phyloP scores from a whole-genome alignment of 1,140 invertebrate species.

The Apis laboriosa region DNA sequence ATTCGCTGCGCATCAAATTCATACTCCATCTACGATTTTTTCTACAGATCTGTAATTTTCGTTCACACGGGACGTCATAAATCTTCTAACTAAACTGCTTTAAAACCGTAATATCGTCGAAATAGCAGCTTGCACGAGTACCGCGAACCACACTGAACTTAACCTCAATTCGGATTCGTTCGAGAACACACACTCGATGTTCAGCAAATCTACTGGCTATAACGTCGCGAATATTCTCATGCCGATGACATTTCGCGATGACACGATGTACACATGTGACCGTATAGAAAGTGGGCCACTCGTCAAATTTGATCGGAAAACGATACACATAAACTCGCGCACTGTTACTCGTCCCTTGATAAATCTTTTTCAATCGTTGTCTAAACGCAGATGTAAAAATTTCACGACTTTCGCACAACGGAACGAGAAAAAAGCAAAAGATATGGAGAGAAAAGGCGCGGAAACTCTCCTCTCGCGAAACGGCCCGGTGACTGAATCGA shows the following conservation, averaged over 20 bases:
- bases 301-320: neutral
- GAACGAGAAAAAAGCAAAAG: constrained; percentile 4
- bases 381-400: neutral
- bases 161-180: neutral
- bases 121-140: neutral
- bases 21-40: constrained; percentile 12
- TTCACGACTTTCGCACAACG: neutral
- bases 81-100: neutral
- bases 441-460: constrained; percentile 67
- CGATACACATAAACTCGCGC: neutral
- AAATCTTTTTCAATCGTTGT: too few species aligned
- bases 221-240: constrained; percentile 15
- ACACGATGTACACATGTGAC: constrained; percentile 66
- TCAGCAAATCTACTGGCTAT: neutral
- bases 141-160: constrained; percentile 9
- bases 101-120: neutral
- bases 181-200: neutral
- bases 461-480: constrained; percentile 75
- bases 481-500: constrained; percentile 78
- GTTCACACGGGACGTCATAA: neutral
- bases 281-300: constrained; percentile 65
- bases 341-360: neutral
- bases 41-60: too few species aligned
- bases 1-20: neutral
- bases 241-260: constrained; percentile 13